Conservation (phyloP, 2,888 invertebrate genomes). For the Xestia xanthographa region DNA sequence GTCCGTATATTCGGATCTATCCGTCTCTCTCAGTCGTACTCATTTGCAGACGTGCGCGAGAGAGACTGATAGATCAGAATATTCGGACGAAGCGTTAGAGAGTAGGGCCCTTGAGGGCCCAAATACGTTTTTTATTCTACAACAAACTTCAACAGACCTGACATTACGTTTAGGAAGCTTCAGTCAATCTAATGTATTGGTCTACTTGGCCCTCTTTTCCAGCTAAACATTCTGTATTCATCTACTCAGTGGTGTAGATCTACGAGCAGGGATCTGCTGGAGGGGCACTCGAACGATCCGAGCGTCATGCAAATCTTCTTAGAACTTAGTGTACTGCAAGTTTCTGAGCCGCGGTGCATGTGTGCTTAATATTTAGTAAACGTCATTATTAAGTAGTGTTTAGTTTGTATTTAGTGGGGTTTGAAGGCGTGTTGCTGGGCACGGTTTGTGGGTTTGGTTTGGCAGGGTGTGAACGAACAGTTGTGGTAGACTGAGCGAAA, state of each 20-base stretch:
- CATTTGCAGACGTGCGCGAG: too few species aligned
- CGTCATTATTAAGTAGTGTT: constrained; percentile 49
- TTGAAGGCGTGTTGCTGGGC: constrained; percentile 2
- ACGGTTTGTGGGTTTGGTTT: background rate
- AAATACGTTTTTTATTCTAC: background rate
- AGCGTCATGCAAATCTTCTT: constrained; percentile 69
- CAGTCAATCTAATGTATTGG: background rate
- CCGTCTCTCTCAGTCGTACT: too few species aligned
- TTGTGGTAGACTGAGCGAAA: background rate
- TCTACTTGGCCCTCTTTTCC: background rate
- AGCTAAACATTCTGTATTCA: constrained; percentile 32
- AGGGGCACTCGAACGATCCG: constrained; percentile 55
- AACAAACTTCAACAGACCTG: background rate
- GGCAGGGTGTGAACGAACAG: background rate
- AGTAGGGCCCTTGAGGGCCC: too few species aligned
- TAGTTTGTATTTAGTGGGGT: constrained; percentile 30
- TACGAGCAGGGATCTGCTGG: constrained; percentile 34
- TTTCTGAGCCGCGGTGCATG: constrained; percentile 56
- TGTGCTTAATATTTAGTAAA: constrained; percentile 60
- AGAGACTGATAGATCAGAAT: too few species aligned
- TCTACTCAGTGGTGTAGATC: constrained; percentile 40
- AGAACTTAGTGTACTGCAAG: constrained; percentile 64
- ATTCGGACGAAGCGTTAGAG: too few species aligned
- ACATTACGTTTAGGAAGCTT: background rate
- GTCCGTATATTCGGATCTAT: too few species aligned